Evolutionary conservation across 2,888 invertebrate genomes (phyloP).

Genomic region (Molorchus minor): DNA sequence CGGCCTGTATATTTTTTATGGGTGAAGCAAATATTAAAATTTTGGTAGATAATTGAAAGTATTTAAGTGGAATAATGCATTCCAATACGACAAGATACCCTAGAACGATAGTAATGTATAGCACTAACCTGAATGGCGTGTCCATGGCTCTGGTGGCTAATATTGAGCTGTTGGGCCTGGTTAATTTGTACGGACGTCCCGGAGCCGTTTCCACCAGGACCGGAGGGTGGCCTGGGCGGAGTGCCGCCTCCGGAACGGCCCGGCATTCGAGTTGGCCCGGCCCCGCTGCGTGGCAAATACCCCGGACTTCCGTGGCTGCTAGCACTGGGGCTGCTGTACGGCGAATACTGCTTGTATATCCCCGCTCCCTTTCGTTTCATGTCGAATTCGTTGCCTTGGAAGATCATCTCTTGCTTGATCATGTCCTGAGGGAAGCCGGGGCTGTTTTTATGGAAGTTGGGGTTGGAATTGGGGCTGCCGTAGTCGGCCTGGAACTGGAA

Average conservation of each 20-base stretch:
- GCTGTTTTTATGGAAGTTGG: slow-evolving; percentile 61
- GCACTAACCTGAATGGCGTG: slow-evolving; percentile 81
- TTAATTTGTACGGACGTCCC: slow-evolving; percentile 79
- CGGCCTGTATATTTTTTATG: too few relatives aligned
- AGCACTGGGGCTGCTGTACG: slow-evolving; percentile 73
- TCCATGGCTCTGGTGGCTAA: slow-evolving; percentile 76
- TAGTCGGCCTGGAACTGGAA: slow-evolving; percentile 68
- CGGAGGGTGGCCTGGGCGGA: slow-evolving; percentile 67
- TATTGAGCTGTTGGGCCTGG: slow-evolving; percentile 88
- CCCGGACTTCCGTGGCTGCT: slow-evolving; percentile 68
- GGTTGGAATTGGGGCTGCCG: slow-evolving; percentile 60
- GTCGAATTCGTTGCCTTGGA: slow-evolving; percentile 58
- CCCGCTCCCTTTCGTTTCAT: slow-evolving; percentile 63
- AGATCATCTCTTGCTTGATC: slow-evolving; percentile 68
- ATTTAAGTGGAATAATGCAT: too few relatives aligned
- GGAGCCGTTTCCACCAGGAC: slow-evolving; percentile 55
- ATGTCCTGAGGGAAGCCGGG: slow-evolving; percentile 63
- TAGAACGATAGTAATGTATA: too few relatives aligned
- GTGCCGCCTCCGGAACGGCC: slow-evolving; percentile 58
- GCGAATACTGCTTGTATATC: slow-evolving; percentile 71
- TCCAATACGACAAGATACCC: too few relatives aligned
- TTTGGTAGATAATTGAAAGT: too few relatives aligned
- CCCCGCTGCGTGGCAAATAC: slow-evolving; percentile 56
- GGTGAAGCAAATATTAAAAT: too few relatives aligned
- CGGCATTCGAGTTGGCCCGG: slow-evolving; percentile 48